These are phyloP conservation scores for Dorcus hopei DNA, from an alignment of 2,888 invertebrate genomes.

Conservation along the genomic window DNA sequence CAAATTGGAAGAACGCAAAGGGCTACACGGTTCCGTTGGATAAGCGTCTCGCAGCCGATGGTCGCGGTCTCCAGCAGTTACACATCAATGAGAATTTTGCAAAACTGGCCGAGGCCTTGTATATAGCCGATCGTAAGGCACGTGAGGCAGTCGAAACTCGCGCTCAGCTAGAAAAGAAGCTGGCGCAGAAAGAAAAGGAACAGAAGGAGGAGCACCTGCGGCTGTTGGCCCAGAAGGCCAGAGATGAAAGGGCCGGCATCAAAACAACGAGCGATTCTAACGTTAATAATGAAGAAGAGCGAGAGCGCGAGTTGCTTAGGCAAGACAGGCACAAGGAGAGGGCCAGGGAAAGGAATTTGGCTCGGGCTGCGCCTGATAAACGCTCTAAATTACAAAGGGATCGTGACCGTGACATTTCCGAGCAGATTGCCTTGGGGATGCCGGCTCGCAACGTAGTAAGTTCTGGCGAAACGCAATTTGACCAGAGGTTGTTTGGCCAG, in stretches of 20 bases:
- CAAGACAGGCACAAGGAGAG: slow-evolving; percentile 89
- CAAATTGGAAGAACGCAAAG: slow-evolving; percentile 99
- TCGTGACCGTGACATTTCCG: slow-evolving; percentile 94
- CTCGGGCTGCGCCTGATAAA: slow-evolving; percentile 93
- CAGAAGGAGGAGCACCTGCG: slow-evolving; percentile 94
- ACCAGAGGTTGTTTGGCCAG: slow-evolving; percentile 94
- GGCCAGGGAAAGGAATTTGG: slow-evolving; percentile 88
- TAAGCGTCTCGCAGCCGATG: slow-evolving; percentile 97
- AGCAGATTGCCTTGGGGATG: slow-evolving; percentile 95
- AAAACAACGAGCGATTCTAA: slow-evolving; percentile 50
- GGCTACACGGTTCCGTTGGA: slow-evolving; percentile 97
- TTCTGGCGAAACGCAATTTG: slow-evolving; percentile 83
- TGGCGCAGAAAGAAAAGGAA: slow-evolving; percentile 97
- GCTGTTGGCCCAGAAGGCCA: slow-evolving; percentile 89
- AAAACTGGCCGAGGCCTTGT: slow-evolving; percentile 94
- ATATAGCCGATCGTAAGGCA: slow-evolving; percentile 95
- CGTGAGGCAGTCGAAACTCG: slow-evolving; percentile 96
- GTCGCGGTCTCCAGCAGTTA: slow-evolving; percentile 92
- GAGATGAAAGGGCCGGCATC: slow-evolving; percentile 91
- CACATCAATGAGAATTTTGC: slow-evolving; percentile 99
- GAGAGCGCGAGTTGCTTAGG: slow-evolving; percentile 82
- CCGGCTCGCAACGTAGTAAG: slow-evolving; percentile 72
- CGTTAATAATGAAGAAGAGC: slow-evolving; percentile 66
- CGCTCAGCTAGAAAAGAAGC: slow-evolving; percentile 90
- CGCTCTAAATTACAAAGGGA: slow-evolving; percentile 83